Conservation (phyloP, 2,113 vertebrate genomes). For the Pedionomus torquatus region DNA sequence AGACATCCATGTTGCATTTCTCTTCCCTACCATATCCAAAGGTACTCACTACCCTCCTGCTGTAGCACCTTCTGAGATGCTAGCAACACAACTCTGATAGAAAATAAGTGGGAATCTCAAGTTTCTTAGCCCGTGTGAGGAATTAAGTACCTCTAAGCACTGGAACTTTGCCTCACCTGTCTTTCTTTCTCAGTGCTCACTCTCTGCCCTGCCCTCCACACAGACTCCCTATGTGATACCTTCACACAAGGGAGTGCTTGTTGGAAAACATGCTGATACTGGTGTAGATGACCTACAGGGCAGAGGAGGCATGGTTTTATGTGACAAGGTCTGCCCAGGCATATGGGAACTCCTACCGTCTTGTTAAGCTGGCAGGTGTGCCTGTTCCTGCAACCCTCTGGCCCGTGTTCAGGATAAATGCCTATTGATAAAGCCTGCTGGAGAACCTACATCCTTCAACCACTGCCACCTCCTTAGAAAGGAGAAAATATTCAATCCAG, state of each 20-base stretch:
- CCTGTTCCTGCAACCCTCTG: neutral
- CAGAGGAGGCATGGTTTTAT: neutral
- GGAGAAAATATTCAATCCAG: neutral
- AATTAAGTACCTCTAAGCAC: neutral
- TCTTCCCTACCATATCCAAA: neutral
- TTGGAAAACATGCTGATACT: neutral
- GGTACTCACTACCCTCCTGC: neutral
- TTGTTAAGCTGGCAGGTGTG: neutral
- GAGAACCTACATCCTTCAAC: neutral
- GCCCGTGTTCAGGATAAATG: accelerated
- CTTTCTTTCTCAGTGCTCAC: neutral
- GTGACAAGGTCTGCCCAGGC: neutral
- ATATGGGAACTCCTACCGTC: neutral
- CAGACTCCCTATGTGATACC: neutral
- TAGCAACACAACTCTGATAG: neutral
- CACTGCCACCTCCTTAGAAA: neutral
- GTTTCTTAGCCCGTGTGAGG: neutral
- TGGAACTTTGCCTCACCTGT: neutral
- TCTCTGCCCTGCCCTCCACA: neutral
- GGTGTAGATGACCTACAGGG: neutral
- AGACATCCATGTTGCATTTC: neutral
- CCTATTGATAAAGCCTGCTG: neutral
- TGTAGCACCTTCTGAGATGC: neutral
- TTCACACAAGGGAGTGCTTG: neutral
- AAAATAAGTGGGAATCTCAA: neutral